Percentiles rank a stretch among this genome's conserved stretches.
Evolutionary conservation across 2,113 vertebrate species (phyloP).

Genomic region (Hippopotamus amphibius): DNA sequence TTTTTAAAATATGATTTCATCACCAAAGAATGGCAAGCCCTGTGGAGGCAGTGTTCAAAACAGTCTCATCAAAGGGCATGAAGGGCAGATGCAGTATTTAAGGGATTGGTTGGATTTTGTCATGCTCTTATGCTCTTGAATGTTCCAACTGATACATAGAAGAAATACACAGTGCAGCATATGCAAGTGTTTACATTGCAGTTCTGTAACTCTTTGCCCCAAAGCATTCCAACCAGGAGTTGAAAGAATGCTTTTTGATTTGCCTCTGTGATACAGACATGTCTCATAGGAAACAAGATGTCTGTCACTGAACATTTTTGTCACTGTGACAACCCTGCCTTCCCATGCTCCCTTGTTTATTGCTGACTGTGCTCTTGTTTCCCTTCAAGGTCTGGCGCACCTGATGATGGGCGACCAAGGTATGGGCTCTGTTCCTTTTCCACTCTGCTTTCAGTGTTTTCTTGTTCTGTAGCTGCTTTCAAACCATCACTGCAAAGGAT

Average conservation of each 20-base stretch:
- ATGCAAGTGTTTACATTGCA: constrained; percentile 82
- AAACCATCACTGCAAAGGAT: constrained; percentile 86
- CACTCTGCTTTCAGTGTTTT: constrained; percentile 92
- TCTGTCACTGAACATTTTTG: constrained; percentile 91
- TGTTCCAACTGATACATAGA: constrained; percentile 68
- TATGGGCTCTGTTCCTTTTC: constrained; percentile 97
- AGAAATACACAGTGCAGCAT: constrained; percentile 79
- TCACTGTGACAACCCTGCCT: constrained; percentile 93
- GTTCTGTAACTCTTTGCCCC: constrained; percentile 85
- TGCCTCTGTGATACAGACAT: constrained; percentile 90
- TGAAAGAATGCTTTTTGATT: constrained; percentile 90
- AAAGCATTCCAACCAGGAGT: constrained; percentile 92
- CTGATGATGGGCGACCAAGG: constrained; percentile 99
- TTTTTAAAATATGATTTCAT: constrained; percentile 71
- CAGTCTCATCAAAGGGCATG: constrained; percentile 62
- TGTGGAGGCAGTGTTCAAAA: constrained; percentile 72
- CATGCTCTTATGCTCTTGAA: constrained; percentile 78
- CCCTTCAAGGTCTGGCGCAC: constrained; percentile 99
- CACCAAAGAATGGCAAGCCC: constrained; percentile 78
- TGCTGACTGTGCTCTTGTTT: constrained; percentile 99
- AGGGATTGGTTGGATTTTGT: constrained; percentile 84
- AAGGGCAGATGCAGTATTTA: constrained; percentile 71
- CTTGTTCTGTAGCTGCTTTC: constrained; percentile 90
- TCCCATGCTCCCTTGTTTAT: constrained; percentile 96
- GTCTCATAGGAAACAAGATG: constrained; percentile 91